phyloP scores from a whole-genome alignment of 2,888 invertebrate species.

The Pyralis farinalis region DNA sequence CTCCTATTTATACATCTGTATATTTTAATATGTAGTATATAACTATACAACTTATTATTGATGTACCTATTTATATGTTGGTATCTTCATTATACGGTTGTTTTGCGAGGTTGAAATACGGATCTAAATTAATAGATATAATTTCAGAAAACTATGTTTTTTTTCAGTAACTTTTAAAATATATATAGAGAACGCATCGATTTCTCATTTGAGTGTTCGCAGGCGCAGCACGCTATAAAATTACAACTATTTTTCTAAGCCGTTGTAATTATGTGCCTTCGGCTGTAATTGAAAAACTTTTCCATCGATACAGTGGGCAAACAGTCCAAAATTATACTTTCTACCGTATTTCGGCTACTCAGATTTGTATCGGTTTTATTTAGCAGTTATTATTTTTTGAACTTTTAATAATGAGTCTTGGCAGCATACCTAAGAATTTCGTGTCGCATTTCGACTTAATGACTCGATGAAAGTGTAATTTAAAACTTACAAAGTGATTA shows the following conservation, averaged over 20 bases:
- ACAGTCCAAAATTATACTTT: constrained; percentile 65
- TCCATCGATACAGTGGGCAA: constrained; percentile 57
- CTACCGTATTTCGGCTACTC: constrained; percentile 53
- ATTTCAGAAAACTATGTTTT: too few relatives aligned
- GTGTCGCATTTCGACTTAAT: constrained; percentile 35
- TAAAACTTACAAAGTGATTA: constrained; percentile 55
- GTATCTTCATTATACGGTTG: too few relatives aligned
- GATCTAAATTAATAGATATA: too few relatives aligned
- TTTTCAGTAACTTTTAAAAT: too few relatives aligned
- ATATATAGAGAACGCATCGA: constrained; percentile 3
- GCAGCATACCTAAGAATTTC: constrained; percentile 34
- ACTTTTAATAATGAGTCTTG: constrained; percentile 63
- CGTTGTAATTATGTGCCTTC: constrained; percentile 49
- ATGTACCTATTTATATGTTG: too few relatives aligned
- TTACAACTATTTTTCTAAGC: constrained; percentile 48
- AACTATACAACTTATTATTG: too few relatives aligned
- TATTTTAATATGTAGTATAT: too few relatives aligned
- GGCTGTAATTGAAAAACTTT: constrained; percentile 76
- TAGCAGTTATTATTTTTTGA: constrained; percentile 65
- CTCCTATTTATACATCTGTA: too few relatives aligned
- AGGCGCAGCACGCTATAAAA: constrained; percentile 28
- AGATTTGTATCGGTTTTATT: constrained; percentile 65
- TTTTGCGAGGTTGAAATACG: too few relatives aligned
- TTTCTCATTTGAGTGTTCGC: constrained; percentile 23
- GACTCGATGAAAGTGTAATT: constrained; percentile 43